These are phyloP conservation scores for Macquaria ambigua DNA, from an alignment of 2,113 vertebrate genomes.

Conservation along the genomic window DNA sequence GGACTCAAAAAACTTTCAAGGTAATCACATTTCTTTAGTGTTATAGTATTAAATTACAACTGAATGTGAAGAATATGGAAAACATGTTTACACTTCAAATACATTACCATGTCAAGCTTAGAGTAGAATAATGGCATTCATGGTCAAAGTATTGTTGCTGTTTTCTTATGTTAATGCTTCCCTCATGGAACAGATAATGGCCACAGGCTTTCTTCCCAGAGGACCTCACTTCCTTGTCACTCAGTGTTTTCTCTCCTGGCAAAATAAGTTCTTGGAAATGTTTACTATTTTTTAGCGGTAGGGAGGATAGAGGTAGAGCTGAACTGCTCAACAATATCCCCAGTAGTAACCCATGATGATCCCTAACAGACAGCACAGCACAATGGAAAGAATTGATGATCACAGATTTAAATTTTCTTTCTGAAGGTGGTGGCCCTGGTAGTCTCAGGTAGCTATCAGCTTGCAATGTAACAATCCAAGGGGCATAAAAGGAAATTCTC, in stretches of 20 bases:
- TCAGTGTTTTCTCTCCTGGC: not conserved
- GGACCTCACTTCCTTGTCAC: not conserved
- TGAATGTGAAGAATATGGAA: not conserved
- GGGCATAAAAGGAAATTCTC: not conserved
- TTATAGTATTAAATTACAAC: not conserved
- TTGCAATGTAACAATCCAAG: not conserved
- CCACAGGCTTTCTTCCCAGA: not conserved
- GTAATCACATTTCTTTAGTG: not conserved
- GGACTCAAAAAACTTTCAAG: not conserved
- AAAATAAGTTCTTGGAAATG: not conserved
- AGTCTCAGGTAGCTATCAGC: not conserved
- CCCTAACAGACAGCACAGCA: not conserved
- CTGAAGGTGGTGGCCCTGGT: not conserved
- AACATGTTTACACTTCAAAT: not conserved
- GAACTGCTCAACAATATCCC: not conserved
- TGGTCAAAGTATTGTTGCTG: not conserved
- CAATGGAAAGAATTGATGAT: not conserved
- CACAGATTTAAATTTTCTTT: not conserved
- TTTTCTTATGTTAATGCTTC: not conserved
- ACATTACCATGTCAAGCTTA: not conserved
- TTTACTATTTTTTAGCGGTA: not conserved
- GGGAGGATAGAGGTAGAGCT: not conserved
- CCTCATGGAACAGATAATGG: not conserved
- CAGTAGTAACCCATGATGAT: not conserved
- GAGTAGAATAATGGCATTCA: not conserved